These are phyloP conservation scores for Silurus aristotelis DNA, from an alignment of 2,797 vertebrate species.

Conservation along the genomic window DNA sequence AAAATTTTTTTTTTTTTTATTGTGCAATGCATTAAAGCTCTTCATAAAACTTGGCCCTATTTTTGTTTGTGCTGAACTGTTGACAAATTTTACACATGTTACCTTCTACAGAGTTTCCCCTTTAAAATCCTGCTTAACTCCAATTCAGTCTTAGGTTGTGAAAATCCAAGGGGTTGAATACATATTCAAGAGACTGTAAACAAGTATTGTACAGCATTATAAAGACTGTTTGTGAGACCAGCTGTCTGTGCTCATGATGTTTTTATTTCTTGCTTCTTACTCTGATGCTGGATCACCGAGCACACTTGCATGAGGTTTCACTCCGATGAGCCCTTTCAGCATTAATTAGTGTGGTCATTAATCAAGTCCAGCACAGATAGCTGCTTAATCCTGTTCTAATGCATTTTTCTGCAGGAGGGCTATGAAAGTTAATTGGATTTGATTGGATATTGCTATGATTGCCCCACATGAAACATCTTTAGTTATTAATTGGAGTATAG, in stretches of 20 bases:
- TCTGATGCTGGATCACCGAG: conserved; percentile 67
- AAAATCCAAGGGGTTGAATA: background rate
- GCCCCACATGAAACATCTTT: conserved; percentile 74
- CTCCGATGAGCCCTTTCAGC: conserved; percentile 76
- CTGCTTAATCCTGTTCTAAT: conserved; percentile 76
- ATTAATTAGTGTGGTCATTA: conserved; percentile 81
- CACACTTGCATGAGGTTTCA: conserved; percentile 67
- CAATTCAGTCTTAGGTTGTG: background rate
- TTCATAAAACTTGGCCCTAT: background rate
- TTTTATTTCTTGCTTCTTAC: conserved; percentile 48
- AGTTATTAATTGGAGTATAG: conserved; percentile 76
- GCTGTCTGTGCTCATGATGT: conserved; percentile 49
- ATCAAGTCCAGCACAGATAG: conserved; percentile 77
- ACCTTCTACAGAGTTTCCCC: background rate
- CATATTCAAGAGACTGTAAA: background rate
- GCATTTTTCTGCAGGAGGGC: conserved; percentile 74
- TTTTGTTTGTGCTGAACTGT: background rate
- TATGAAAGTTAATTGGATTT: conserved; percentile 76
- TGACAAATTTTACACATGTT: background rate
- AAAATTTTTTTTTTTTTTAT: background rate
- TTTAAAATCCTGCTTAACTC: background rate
- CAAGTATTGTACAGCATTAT: background rate
- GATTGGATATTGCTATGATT: conserved; percentile 78
- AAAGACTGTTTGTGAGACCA: conserved; percentile 22
- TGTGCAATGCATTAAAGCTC: background rate